Base-by-base conservation (phyloP, 2,113 vertebrate species). In the Microtus ochrogaster region DNA sequence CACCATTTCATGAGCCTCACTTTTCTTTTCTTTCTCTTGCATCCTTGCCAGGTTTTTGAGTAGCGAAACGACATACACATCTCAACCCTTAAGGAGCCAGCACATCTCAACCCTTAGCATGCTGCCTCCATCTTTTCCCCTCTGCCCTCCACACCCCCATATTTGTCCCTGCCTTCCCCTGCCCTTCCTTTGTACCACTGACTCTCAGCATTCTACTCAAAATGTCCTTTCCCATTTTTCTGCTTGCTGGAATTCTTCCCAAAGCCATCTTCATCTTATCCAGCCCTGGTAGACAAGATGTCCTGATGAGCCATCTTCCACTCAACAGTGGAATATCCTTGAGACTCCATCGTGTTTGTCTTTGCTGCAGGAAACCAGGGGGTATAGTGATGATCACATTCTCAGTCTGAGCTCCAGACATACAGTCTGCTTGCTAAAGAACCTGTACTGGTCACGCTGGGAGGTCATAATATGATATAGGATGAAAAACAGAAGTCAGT, bases 231-330 rank as follows among this genome's bases (percentile, higher is more conserved):
- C 11, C n/a, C 52, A 36, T 28, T n/a, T 91, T 89, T 63, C 90
- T 82, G 21, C 44, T 77, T 58, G 7, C 66, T 90, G 30, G 33
- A 92, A 61, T 77, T 92, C 41, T 92, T 58, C 17, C 95, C 84
- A 68, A 93, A 95, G 28, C 68, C 55, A 33, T 70, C 84, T 55
- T 92, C 36, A 58, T 89, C 26, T 36, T 66, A 85, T 30, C 36
- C 76, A 66, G 36, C 10, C 24, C 28, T 12, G 33, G 13, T 3
- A 39, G 70, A 79, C 4, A 93, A 95, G 74, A 92, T 61, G 24
- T 39, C n/a, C 30, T 72, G 76, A 17, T 58, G 70, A 82, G 72
- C 26, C 44, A 63, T 26, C 22, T 52, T 83, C 47, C 86, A 74
- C 26, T 89, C 81, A 63, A 36, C 65, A 72, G 82, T 19, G 63